A percentile compares a stretch with the other conserved stretches of the same genome.
Conservation (phyloP, 2,797 vertebrate species). For the Cephalopachus bancanus region DNA sequence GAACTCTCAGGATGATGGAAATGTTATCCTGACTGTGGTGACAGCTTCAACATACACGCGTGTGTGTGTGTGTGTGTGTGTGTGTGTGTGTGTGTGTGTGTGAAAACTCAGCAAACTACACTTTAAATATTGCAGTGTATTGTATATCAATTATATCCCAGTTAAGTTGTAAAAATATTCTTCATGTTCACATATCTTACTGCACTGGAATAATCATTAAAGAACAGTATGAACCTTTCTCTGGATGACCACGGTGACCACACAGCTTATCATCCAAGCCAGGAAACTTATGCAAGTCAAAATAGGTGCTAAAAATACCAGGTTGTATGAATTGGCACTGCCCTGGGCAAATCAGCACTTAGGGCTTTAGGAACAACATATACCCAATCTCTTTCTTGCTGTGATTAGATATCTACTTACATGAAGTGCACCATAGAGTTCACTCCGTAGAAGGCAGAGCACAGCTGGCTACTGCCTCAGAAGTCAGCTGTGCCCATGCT, state of each 20-base stretch:
- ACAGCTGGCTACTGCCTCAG: background rate
- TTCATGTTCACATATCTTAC: background rate
- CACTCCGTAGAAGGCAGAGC: background rate
- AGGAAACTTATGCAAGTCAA: constrained; percentile 34
- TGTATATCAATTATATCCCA: constrained; percentile 14
- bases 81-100: background rate
- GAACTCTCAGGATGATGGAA: background rate
- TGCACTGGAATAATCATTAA: constrained; percentile 19
- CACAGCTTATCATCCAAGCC: background rate
- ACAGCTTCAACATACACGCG: background rate
- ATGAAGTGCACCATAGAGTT: background rate
- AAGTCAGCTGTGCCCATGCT: background rate
- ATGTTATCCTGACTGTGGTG: background rate
- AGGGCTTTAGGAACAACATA: background rate
- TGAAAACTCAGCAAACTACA: background rate
- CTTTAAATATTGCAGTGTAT: background rate
- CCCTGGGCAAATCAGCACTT: background rate
- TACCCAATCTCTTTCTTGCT: background rate
- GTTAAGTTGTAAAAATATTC: constrained; percentile 35
- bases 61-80: background rate
- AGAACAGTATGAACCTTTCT: constrained; percentile 53
- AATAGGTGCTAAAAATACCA: background rate
- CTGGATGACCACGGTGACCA: constrained; percentile 16
- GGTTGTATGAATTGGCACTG: background rate
- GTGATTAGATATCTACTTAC: background rate